These are phyloP conservation scores for Myrmophylax atrothorax DNA, from an alignment of 2,113 vertebrate species.

Conservation along the genomic window DNA sequence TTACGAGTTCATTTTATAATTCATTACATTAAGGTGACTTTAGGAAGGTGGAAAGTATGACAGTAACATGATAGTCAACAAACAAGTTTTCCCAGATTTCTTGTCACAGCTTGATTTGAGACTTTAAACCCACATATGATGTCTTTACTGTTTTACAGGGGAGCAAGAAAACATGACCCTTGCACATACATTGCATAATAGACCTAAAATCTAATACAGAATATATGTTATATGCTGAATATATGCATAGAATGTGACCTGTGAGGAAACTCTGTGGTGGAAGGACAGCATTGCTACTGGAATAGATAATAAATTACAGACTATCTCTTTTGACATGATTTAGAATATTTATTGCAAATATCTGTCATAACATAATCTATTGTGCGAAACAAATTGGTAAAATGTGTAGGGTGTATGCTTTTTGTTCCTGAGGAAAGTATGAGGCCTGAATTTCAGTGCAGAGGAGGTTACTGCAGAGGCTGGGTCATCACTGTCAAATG, in stretches of 20 bases:
- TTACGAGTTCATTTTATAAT: constrained; percentile 21
- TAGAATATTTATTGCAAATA: not conserved
- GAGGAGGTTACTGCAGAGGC: not conserved
- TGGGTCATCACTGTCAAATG: not conserved
- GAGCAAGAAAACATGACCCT: not conserved
- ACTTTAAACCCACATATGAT: not conserved
- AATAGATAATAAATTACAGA: not conserved
- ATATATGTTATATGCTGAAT: constrained; percentile 19
- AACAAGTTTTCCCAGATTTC: constrained; percentile 35
- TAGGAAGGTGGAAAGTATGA: constrained; percentile 35
- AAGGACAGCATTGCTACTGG: not conserved
- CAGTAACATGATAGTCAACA: constrained; percentile 33
- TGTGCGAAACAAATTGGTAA: not conserved
- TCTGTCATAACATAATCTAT: not conserved
- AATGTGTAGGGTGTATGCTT: not conserved
- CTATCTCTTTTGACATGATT: not conserved
- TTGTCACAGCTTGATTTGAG: constrained; percentile 26
- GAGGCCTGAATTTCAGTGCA: not conserved
- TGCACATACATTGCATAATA: constrained; percentile 8
- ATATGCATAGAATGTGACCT: not conserved
- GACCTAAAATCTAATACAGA: constrained; percentile 46
- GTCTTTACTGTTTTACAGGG: not conserved
- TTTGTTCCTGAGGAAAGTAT: not conserved
- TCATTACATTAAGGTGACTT: constrained; percentile 50
- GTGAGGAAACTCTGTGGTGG: not conserved